phyloP scores from a whole-genome alignment of 2,797 vertebrate genomes.

The Megaceryle alcyon region DNA sequence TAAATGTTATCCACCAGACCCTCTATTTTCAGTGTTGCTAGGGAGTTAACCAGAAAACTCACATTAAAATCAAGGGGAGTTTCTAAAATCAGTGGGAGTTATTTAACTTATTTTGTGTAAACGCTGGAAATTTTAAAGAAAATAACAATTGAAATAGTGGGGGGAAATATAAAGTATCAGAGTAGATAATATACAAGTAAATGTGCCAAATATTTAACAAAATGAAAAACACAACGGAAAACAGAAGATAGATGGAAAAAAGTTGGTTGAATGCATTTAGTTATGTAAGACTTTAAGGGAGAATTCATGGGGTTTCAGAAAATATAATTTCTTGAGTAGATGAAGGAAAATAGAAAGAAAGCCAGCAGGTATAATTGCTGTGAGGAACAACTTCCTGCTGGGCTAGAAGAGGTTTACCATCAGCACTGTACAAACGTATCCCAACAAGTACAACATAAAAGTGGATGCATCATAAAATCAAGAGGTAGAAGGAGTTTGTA shows the following conservation, averaged over 20 bases:
- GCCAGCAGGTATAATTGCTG: slow-evolving; percentile 74
- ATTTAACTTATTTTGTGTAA: background rate
- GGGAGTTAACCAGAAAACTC: slow-evolving; percentile 1
- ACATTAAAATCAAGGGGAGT: background rate
- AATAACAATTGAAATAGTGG: background rate
- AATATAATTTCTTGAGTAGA: slow-evolving; percentile 77
- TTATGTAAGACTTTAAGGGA: slow-evolving; percentile 62
- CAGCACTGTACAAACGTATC: slow-evolving; percentile 65
- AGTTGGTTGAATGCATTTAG: slow-evolving; percentile 37
- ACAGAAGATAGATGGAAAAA: slow-evolving; percentile 43
- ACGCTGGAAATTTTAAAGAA: background rate
- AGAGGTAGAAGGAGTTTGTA: slow-evolving; percentile 50
- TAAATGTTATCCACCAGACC: background rate
- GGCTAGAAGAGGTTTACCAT: slow-evolving; percentile 72
- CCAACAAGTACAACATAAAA: slow-evolving; percentile 72
- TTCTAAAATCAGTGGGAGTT: background rate
- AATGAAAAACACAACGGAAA: slow-evolving; percentile 53
- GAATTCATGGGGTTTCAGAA: slow-evolving; percentile 69
- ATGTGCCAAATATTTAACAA: slow-evolving; percentile 60
- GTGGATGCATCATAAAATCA: slow-evolving; percentile 71
- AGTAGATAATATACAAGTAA: slow-evolving; percentile 65
- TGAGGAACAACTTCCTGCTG: slow-evolving; percentile 76
- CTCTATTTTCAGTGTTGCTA: background rate
- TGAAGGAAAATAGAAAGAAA: slow-evolving; percentile 76
- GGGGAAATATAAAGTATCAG: slow-evolving; percentile 44